Percentiles rank a stretch among this genome's conserved stretches.
phyloP scores from a whole-genome alignment of 2,113 vertebrate species.

The Podilymbus podiceps region DNA sequence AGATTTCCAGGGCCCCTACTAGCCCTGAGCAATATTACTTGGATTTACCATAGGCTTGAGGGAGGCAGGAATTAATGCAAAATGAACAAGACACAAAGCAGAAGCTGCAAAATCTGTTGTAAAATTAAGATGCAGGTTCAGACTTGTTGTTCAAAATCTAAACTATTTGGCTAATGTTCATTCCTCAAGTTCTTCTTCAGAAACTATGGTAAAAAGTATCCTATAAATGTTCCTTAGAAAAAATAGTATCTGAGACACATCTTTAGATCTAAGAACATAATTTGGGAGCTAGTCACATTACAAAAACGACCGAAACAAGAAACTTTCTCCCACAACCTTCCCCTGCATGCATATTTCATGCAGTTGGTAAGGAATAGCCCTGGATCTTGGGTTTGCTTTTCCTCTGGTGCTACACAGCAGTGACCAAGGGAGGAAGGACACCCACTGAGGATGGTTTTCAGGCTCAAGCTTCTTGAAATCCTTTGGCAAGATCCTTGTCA shows the following conservation, averaged over 20 bases:
- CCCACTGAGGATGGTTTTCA: background rate
- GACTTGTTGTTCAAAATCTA: background rate
- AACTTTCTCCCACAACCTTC: background rate
- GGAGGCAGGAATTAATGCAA: background rate
- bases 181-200: background rate
- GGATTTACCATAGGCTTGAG: background rate
- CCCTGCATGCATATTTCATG: background rate
- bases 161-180: background rate
- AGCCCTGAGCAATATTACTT: background rate
- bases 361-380: background rate
- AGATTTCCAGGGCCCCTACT: background rate
- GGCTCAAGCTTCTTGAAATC: background rate
- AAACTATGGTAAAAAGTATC: background rate
- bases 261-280: background rate
- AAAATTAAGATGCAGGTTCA: background rate
- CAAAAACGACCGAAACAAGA: background rate
- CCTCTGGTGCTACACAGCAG: background rate
- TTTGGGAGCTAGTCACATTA: background rate
- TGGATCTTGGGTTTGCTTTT: background rate
- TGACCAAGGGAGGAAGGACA: background rate
- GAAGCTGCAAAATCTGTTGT: background rate
- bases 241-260: background rate
- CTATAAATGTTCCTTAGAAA: background rate
- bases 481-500: background rate
- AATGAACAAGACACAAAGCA: background rate